Evolutionary conservation across 1,140 invertebrate species (phyloP).

Genomic region (Planococcus citri): DNA sequence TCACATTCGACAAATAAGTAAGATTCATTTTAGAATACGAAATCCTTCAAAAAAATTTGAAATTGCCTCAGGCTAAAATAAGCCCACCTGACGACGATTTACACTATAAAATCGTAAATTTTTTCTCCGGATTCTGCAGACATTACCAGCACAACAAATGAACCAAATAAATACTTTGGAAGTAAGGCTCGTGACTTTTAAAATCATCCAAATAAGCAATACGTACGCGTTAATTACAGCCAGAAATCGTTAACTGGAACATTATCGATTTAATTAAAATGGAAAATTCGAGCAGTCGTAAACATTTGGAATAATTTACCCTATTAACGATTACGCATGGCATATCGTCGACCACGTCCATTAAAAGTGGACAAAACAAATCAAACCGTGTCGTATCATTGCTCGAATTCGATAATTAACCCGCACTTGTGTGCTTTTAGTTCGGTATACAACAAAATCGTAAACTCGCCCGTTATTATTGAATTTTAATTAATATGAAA

Average conservation of each 20-base stretch:
- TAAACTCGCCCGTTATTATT: neutral
- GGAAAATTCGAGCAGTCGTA: neutral
- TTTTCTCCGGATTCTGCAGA: too few relatives aligned
- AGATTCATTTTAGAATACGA: too few relatives aligned
- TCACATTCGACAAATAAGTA: too few relatives aligned
- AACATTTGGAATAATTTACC: neutral
- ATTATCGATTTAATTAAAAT: neutral
- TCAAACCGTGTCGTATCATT: neutral
- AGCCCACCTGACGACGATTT: too few relatives aligned
- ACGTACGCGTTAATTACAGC: neutral
- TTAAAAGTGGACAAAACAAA: constrained; percentile 1
- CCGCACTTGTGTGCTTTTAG: neutral
- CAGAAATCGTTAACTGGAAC: neutral
- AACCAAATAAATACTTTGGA: too few relatives aligned
- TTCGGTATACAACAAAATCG: neutral
- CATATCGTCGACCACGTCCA: neutral
- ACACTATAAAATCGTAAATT: too few relatives aligned
- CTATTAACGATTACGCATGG: too few relatives aligned
- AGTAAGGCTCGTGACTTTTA: too few relatives aligned
- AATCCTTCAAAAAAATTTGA: too few relatives aligned
- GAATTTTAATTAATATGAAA: neutral
- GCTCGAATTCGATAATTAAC: neutral
- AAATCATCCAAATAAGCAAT: neutral
- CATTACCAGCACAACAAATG: too few relatives aligned
- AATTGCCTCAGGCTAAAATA: too few relatives aligned